phyloP scores from a whole-genome alignment of 1,140 invertebrate genomes.

The Lasioglossum baleicum region DNA sequence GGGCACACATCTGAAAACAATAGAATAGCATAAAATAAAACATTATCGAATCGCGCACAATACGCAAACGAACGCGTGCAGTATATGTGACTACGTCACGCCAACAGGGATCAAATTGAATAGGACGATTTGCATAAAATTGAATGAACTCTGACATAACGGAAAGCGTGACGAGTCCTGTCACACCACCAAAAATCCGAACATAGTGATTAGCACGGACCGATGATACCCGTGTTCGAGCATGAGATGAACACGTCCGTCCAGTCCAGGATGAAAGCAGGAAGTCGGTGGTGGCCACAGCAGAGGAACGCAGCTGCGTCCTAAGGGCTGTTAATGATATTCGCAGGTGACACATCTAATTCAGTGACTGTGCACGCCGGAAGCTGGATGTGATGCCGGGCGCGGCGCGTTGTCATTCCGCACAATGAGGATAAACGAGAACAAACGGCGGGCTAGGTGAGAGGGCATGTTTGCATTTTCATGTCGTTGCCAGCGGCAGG shows the following conservation, averaged over 20 bases:
- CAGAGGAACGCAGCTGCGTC: conserved; percentile 60
- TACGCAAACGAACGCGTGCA: too few species aligned
- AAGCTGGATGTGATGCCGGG: conserved; percentile 71
- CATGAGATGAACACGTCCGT: conserved; percentile 15
- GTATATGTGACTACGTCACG: too few species aligned
- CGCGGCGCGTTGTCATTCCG: conserved; percentile 66
- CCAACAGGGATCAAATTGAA: too few species aligned
- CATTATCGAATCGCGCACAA: too few species aligned
- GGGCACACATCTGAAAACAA: too few species aligned
- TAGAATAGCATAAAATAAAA: too few species aligned
- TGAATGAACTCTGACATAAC: too few species aligned
- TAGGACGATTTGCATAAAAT: too few species aligned
- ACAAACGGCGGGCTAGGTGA: conserved; percentile 65
- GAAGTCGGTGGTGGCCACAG: conserved; percentile 17
- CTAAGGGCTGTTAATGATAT: conserved; percentile 72
- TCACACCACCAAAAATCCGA: too few species aligned
- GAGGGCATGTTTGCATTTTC: conserved; percentile 71
- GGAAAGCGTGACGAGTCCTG: too few species aligned
- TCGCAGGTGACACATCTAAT: conserved; percentile 72
- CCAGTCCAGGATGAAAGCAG: conserved; percentile 49
- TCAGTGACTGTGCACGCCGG: conserved; percentile 70
- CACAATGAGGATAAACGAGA: conserved; percentile 75
- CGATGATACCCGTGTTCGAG: conserved; percentile 11
- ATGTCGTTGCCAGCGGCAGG: conserved; percentile 70
- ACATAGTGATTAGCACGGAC: too few species aligned